A percentile compares a stretch with the other conserved stretches of the same genome.
These are phyloP conservation scores for Heliconius nattereri DNA, from an alignment of 1,140 invertebrate species.

Conservation along the genomic window DNA sequence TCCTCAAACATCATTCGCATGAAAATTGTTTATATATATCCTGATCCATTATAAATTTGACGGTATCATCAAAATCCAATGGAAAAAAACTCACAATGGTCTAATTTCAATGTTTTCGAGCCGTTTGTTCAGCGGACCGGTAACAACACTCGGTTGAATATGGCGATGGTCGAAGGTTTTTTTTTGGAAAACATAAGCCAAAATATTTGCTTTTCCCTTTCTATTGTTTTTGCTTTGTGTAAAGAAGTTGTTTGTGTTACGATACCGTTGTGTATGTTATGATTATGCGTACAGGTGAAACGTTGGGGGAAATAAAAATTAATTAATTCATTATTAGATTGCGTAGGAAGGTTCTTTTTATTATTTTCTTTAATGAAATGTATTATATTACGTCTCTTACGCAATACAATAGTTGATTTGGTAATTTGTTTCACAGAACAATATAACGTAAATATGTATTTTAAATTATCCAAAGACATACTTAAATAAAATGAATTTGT, in stretches of 20 bases:
- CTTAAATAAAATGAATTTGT: no score
- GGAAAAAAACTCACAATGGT: slow-evolving; percentile 56
- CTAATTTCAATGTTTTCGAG: slow-evolving; percentile 72
- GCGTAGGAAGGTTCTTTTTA: background rate
- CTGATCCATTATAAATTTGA: slow-evolving; percentile 18
- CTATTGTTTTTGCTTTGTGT: slow-evolving; percentile 59
- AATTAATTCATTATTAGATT: background rate
- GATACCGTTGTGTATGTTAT: slow-evolving; percentile 10
- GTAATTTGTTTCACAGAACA: no score
- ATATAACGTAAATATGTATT: no score
- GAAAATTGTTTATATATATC: slow-evolving; percentile 14
- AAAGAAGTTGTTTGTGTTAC: slow-evolving; percentile 53
- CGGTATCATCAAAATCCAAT: slow-evolving; percentile 30
- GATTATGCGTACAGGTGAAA: background rate
- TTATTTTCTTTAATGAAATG: background rate
- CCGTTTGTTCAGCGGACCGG: slow-evolving; percentile 55
- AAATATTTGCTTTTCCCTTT: slow-evolving; percentile 62
- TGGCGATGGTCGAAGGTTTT: slow-evolving; percentile 57
- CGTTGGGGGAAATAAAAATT: background rate
- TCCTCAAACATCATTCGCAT: background rate
- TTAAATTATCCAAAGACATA: no score
- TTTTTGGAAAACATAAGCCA: slow-evolving; percentile 66
- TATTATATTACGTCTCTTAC: background rate
- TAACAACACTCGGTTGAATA: slow-evolving; percentile 65
- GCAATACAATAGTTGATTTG: no score